Percentiles rank a stretch among this genome's conserved stretches.
Evolutionary conservation across 2,113 vertebrate species (phyloP).

Genomic region (Eulemur macaco): DNA sequence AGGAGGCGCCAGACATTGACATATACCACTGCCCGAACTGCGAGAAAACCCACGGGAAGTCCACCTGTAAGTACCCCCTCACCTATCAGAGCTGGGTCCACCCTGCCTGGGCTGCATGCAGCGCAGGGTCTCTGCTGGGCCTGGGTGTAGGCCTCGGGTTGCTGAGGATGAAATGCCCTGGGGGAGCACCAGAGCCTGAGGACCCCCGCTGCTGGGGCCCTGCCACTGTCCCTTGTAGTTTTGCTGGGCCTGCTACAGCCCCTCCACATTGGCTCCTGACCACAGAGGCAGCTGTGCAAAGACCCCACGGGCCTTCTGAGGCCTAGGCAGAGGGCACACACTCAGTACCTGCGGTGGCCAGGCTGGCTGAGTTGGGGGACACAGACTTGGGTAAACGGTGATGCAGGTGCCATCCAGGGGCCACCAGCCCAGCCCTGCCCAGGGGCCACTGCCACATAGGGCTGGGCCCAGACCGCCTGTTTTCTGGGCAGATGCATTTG

Average conservation of each 20-base stretch:
- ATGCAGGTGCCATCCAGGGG: neutral
- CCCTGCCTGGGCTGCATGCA: neutral
- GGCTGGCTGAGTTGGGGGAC: neutral
- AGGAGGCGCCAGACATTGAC: constrained; percentile 97
- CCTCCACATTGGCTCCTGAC: neutral
- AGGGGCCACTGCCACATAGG: neutral
- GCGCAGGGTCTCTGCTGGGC: neutral
- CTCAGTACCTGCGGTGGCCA: neutral
- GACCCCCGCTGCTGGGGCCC: neutral
- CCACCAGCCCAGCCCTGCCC: neutral
- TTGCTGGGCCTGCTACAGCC: too few relatives aligned
- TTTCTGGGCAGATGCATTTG: neutral
- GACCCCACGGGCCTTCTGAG: neutral
- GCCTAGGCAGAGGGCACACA: neutral
- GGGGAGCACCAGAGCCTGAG: too few relatives aligned
- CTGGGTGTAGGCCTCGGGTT: neutral
- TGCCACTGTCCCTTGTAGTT: neutral
- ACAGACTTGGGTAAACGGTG: neutral
- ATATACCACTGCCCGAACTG: constrained; percentile 99
- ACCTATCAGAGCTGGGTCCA: accelerated
- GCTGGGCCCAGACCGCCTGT: neutral
- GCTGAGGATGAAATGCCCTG: neutral
- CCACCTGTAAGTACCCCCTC: constrained; percentile 90
- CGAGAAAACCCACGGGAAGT: constrained; percentile 97
- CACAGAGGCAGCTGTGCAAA: neutral